Base-by-base conservation (phyloP, 2,797 vertebrate genomes). In the Myotis findleyi region DNA sequence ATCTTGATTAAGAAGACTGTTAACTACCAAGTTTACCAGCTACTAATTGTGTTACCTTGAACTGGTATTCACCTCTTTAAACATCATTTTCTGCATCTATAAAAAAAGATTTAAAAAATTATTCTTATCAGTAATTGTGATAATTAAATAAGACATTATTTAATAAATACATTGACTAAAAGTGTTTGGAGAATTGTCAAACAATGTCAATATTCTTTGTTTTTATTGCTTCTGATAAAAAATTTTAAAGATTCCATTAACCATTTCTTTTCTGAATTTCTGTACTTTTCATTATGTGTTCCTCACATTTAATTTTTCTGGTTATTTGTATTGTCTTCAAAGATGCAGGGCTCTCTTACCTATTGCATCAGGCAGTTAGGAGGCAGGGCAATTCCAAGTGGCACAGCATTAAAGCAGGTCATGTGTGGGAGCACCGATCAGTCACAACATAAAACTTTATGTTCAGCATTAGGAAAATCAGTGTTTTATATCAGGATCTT, bases 341-440 rank as follows among this genome's bases (percentile, higher is more conserved):
- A 27, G 55, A 72, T n/a, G 1, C 23, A 62, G 20, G 30, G 53
- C 21, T 82, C 94, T 79, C 93, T 87, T 10, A 77, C 59, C 51
- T 23, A 72, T 72, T 79, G 2, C 30, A 87, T 57, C 66, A 62
- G 79, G 33, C 75, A 93, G 75, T 90, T 91, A 83, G 81, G 44
- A 81, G 41, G n/a, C 33, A 59, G 71, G 36, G 82, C 38, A 49
- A 89, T 41, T 96, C 76, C 18, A 94, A 93, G 93, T 44, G 89
- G 36, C 44, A 81, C 44, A 7, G 89, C 73, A 84, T 94, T 95
- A 97, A 94, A 91, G 93, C 68, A 95, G 96, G 92, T 82, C 76
- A 0, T 66, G 23, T 36, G 55, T 59, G 94, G 75, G 88, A 91
- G 73, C 33, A 79, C 41, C n/a, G 38, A 95, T 81, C 73, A 94